A percentile compares a stretch with the other conserved stretches of the same genome.
Conservation (phyloP, 2,113 vertebrate species). For the Oxyruncus cristatus region DNA sequence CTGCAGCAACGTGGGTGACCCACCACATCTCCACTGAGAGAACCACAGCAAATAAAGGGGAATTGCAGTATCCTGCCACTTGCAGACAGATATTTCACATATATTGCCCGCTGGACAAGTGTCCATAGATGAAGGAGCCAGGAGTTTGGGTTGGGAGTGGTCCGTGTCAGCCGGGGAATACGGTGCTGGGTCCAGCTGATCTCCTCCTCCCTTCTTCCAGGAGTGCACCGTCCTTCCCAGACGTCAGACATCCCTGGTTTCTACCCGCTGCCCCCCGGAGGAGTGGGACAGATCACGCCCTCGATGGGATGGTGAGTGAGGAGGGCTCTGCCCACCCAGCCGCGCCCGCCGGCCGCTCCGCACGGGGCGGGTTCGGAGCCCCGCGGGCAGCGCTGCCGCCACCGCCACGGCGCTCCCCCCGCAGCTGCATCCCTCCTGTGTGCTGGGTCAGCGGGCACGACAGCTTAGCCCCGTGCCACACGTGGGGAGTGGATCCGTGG, state of each 20-base stretch:
- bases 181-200: background rate
- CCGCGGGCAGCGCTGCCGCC: fast-evolving
- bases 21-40: background rate
- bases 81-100: background rate
- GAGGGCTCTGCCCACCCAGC: fast-evolving
- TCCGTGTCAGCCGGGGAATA: fast-evolving
- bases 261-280: conserved; percentile 90
- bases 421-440: background rate
- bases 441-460: background rate
- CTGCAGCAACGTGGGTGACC: background rate
- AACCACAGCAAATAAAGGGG: background rate
- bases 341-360: fast-evolving
- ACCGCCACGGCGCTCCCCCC: background rate
- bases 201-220: conserved; percentile 65
- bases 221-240: conserved; percentile 89
- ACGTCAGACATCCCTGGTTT: conserved; percentile 92
- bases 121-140: background rate
- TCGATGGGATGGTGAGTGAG: conserved; percentile 95
- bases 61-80: background rate
- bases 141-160: fast-evolving
- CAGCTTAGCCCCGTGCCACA: background rate
- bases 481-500: background rate
- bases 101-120: background rate
- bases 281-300: conserved; percentile 91
- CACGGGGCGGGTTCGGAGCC: background rate